Evolutionary conservation across 2,888 invertebrate species (phyloP), one percentile per base, ranked within the genome.

Genomic region (Thecophora atra): DNA sequence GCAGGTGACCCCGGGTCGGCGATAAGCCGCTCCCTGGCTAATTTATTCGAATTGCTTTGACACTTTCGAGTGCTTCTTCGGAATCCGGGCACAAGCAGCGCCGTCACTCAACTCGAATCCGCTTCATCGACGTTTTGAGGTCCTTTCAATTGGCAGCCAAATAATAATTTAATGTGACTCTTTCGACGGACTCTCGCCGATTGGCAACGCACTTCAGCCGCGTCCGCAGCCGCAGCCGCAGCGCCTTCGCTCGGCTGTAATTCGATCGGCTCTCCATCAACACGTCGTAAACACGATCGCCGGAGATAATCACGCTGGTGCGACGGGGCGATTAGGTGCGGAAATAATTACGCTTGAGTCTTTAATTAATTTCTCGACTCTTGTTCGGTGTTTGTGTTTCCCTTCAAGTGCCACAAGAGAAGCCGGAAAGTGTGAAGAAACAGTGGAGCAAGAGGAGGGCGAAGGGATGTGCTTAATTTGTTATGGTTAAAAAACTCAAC

Each of bases 401-500:
- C 11, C 21, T 8, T 54, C 7, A 37, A 37, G 37, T 37, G 37
- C 37, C 11, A 37, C 37, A 37, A 37, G 37, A 37, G 47, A 15
- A 8, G 47, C 15, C 17, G 4, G 13, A 13, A n/a, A 5, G n/a
- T 47, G 47, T 47, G 17, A 17, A 47, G 17, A 47, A 47, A 15
- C 0, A 47, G 4, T n/a, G 17, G 47, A n/a, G 47, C 15, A 11
- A 47, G 47, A 47, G n/a, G 13, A 1, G 47, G 47, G 1, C 11
- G 13, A 44, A 11, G 8, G 64, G 68, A 58, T 44, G 44, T 65
- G 76, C 76, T 77, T 80, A 78, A 81, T 81, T 81, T 76, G 81
- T 81, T 80, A 79, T 80, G 81, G 77, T n/a, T 44, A 44, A 60
- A 17, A 62, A 63, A n/a, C 47, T 8, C 17, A 26, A 64, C 54